Percentiles rank a stretch among this genome's conserved stretches.
Conservation (phyloP, 2,888 invertebrate species). For the Hemaris fuciformis region DNA sequence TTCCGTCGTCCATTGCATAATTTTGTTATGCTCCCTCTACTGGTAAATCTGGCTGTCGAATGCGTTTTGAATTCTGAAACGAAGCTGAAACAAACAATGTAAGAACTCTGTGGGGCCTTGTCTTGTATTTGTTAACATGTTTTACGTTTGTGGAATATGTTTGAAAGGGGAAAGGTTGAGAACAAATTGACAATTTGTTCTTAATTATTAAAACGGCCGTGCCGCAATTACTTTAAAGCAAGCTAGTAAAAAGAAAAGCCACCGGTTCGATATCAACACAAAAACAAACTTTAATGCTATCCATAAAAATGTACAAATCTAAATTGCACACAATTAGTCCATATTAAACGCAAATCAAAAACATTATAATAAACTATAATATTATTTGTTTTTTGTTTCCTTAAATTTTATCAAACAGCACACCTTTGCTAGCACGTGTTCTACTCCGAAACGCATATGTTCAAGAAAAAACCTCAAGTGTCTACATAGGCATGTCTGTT, state of each 20-base stretch:
- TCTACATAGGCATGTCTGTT: background rate
- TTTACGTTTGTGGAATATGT: background rate
- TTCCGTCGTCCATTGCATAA: constrained; percentile 65
- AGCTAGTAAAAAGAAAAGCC: too few species aligned
- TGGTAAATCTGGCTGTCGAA: constrained; percentile 53
- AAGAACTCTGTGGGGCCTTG: background rate
- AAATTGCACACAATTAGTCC: too few species aligned
- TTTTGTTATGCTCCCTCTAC: constrained; percentile 64
- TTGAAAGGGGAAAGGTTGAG: too few species aligned
- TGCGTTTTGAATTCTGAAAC: constrained; percentile 22
- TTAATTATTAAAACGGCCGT: too few species aligned
- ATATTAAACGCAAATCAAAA: too few species aligned
- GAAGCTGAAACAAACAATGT: constrained; percentile 16
- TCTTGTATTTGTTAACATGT: background rate
- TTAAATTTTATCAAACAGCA: background rate
- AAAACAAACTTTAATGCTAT: too few species aligned
- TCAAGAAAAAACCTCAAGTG: constrained; percentile 19
- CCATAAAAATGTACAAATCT: too few species aligned
- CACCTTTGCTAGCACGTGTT: constrained; percentile 8
- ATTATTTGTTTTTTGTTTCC: background rate
- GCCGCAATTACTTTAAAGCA: too few species aligned
- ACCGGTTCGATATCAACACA: too few species aligned
- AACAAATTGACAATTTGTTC: too few species aligned
- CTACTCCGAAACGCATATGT: constrained; percentile 38
- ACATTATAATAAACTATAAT: too few species aligned